Base-by-base conservation (phyloP, 2,113 vertebrate genomes). In the Gobiocypris rarus region DNA sequence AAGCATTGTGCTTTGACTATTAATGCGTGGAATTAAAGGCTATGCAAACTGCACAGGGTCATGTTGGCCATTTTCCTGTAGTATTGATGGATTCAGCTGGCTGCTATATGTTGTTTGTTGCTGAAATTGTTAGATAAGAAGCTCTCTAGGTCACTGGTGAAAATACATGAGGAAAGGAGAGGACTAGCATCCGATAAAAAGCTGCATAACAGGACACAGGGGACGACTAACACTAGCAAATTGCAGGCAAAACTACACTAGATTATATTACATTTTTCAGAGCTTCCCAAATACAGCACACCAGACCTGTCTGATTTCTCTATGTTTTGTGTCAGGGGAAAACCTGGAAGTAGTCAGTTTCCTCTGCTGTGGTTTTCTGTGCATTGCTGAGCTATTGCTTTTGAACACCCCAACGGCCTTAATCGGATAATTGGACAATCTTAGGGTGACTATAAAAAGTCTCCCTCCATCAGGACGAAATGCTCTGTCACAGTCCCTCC, bases 211-310 rank as follows among this genome's bases (percentile, higher is more conserved):
- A 14, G 81, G 85, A 58, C 81, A 69, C 56, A 0, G n/a, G 86
- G 87, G 86, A 89, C 48, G 56, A 74, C 58, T 38, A n/a, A 58
- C 87, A 77, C 52, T 34, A 56, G 43, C 77, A 85, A 79, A 86
- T 52, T 74, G 76, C 82, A 74, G 84, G 59, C 82, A 58, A 77
- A 78, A 78, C 88, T 89, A 82, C 86, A 85, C 59, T 73, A 45
- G 69, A 70, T 70, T n/a, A 43, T 9, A 45, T 71, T 45, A 73
- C 41, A 73, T 61, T 79, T 82, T 52, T 31, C 7, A 79, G 41
- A 38, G 45, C 59, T 22, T 11, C 14, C 28, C 69, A 24, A 48
- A 34, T 10, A 43, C 9, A 61, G 70, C 61, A 34, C 26, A 59
- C 22, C 34, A 17, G 41, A 6, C 41, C 4, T 67, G 81, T n/a